phyloP scores from a whole-genome alignment of 1,140 invertebrate genomes.

The Drosophila guanche region DNA sequence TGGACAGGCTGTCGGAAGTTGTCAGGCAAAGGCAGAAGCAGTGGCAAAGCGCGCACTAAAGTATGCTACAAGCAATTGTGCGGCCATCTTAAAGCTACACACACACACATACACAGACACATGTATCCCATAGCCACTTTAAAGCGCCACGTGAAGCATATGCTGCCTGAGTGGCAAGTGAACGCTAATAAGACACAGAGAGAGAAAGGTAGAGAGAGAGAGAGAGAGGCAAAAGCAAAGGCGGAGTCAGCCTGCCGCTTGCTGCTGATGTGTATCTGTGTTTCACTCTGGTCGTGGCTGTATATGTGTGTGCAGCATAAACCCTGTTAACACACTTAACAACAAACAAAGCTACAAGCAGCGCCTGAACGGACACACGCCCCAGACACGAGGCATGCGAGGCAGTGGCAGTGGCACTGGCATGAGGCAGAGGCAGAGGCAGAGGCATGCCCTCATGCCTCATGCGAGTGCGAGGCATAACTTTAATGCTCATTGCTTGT shows the following conservation, averaged over 20 bases:
- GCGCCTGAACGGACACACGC: slow-evolving; percentile 40
- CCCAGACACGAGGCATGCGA: background rate
- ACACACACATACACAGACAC: background rate
- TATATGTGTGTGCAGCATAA: slow-evolving; percentile 58
- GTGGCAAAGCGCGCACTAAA: slow-evolving; percentile 22
- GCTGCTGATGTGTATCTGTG: slow-evolving; percentile 24
- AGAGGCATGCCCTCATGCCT: no score
- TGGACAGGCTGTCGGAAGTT: slow-evolving; percentile 67
- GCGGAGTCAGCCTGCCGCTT: slow-evolving; percentile 8
- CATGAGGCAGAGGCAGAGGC: background rate
- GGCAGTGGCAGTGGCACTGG: background rate
- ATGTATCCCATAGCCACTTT: slow-evolving; percentile 27
- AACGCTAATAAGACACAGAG: slow-evolving; percentile 66
- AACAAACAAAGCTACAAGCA: slow-evolving; percentile 72
- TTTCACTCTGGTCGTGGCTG: background rate
- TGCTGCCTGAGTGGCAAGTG: slow-evolving; percentile 13
- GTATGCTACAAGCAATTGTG: slow-evolving; percentile 48
- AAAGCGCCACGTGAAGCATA: slow-evolving; percentile 16
- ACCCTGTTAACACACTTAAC: slow-evolving; percentile 80
- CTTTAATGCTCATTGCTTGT: slow-evolving; percentile 75
- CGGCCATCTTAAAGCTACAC: slow-evolving; percentile 57
- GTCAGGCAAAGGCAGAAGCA: slow-evolving; percentile 45
- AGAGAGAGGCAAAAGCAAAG: background rate
- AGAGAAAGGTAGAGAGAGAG: background rate
- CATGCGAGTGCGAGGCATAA: slow-evolving; percentile 35